These are phyloP conservation scores for Euplagia quadripunctaria DNA, from an alignment of 2,888 invertebrate genomes.

Conservation along the genomic window DNA sequence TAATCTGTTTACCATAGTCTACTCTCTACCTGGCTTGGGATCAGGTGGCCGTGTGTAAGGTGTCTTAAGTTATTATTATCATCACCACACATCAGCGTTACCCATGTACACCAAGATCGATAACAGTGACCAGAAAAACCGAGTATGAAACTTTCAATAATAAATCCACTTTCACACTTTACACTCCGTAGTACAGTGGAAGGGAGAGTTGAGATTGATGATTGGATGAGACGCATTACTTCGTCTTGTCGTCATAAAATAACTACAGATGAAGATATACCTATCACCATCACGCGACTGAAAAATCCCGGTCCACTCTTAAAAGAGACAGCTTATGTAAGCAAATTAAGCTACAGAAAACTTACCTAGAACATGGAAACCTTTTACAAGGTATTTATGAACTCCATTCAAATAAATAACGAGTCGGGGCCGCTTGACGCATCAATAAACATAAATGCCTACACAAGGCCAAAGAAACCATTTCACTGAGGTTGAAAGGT, in stretches of 20 bases:
- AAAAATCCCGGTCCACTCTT: too few relatives aligned
- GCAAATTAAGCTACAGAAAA: background rate
- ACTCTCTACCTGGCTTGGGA: too few relatives aligned
- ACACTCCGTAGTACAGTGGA: background rate
- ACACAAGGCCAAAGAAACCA: conserved; percentile 44
- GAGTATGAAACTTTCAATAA: background rate
- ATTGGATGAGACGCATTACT: background rate
- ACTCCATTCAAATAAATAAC: conserved; percentile 53
- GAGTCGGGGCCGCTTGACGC: conserved; percentile 41
- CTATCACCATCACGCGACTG: too few relatives aligned
- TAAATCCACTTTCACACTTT: background rate
- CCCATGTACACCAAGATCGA: too few relatives aligned
- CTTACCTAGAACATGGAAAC: conserved; percentile 20
- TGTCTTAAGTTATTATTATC: too few relatives aligned
- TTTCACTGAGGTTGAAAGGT: conserved; percentile 45
- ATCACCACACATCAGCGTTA: too few relatives aligned
- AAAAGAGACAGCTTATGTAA: background rate
- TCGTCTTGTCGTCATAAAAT: background rate
- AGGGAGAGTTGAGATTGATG: background rate
- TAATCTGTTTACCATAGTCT: too few relatives aligned
- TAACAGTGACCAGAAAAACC: background rate
- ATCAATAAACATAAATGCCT: conserved; percentile 51
- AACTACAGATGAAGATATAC: background rate
- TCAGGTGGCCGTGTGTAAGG: too few relatives aligned
- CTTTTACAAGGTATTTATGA: conserved; percentile 47